These are phyloP conservation scores for Podarcis muralis DNA, from an alignment of 2,113 vertebrate species.

Conservation along the genomic window DNA sequence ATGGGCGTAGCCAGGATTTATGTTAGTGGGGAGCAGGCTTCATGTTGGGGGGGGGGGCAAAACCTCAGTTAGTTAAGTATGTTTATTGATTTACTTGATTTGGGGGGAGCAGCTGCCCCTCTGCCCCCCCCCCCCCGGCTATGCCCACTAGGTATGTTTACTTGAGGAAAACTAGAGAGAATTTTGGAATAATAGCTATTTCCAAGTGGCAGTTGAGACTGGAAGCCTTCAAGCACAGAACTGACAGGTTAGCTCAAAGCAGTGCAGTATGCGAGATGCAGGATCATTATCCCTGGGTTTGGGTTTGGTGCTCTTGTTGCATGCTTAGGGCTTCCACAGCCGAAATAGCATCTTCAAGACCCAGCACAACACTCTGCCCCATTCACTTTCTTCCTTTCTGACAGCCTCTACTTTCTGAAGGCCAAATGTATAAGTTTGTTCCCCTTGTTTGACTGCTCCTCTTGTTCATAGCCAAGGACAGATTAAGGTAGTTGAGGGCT, in stretches of 20 bases:
- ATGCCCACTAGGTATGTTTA: background rate
- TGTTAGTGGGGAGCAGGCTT: too few relatives aligned
- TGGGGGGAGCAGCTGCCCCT: too few relatives aligned
- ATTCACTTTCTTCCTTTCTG: background rate
- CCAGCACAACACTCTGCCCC: background rate
- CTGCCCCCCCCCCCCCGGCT: too few relatives aligned
- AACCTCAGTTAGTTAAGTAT: too few relatives aligned
- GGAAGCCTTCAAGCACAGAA: background rate
- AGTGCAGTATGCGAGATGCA: background rate
- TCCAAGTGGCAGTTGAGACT: background rate
- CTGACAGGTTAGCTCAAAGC: background rate
- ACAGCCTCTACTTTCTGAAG: background rate
- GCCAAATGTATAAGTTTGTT: background rate
- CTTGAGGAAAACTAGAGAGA: background rate
- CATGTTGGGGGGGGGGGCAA: too few relatives aligned
- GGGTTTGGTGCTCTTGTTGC: background rate
- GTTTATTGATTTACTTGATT: too few relatives aligned
- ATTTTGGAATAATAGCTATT: background rate
- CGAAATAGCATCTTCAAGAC: background rate
- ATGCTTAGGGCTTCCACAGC: background rate
- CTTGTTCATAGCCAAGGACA: too few relatives aligned
- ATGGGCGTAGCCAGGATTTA: too few relatives aligned
- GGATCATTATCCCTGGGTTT: background rate
- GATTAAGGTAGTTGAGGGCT: too few relatives aligned
- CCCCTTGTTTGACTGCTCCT: too few relatives aligned